These are phyloP conservation scores for Charanyca ferruginea DNA, from an alignment of 2,888 invertebrate genomes.

Conservation along the genomic window DNA sequence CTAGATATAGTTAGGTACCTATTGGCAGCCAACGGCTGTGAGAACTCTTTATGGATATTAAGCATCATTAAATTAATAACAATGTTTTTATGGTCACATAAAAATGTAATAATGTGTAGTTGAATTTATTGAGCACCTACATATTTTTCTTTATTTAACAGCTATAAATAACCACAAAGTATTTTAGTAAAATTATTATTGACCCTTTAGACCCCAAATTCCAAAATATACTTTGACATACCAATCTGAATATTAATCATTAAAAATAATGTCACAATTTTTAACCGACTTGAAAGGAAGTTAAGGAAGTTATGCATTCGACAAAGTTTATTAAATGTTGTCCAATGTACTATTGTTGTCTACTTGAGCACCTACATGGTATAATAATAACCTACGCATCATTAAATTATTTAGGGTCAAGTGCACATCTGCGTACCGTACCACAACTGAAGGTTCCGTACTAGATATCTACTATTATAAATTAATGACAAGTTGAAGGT, in stretches of 20 bases:
- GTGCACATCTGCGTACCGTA: constrained; percentile 45
- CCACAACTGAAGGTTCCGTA: constrained; percentile 47
- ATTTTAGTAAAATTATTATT: not conserved
- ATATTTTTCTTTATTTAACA: constrained; percentile 4
- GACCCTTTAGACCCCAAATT: not conserved
- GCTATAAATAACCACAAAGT: too few species aligned
- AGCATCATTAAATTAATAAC: constrained; percentile 51
- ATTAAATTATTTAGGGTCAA: constrained; percentile 57
- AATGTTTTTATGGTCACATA: constrained; percentile 42
- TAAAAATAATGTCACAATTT: not conserved
- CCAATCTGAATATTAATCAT: not conserved
- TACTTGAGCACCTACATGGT: not conserved
- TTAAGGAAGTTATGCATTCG: not conserved
- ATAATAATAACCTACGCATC: constrained; percentile 18
- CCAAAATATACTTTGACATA: too few species aligned
- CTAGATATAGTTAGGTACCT: constrained; percentile 35
- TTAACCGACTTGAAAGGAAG: not conserved
- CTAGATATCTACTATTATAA: constrained; percentile 9
- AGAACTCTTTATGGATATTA: constrained; percentile 48
- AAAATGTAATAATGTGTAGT: constrained; percentile 22
- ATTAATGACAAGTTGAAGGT: constrained; percentile 55
- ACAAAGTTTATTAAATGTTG: not conserved
- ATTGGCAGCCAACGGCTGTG: constrained; percentile 29
- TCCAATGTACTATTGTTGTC: not conserved
- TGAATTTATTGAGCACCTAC: constrained; percentile 3